phyloP scores from a whole-genome alignment of 2,797 vertebrate species.

The Pogoniulus pusillus region DNA sequence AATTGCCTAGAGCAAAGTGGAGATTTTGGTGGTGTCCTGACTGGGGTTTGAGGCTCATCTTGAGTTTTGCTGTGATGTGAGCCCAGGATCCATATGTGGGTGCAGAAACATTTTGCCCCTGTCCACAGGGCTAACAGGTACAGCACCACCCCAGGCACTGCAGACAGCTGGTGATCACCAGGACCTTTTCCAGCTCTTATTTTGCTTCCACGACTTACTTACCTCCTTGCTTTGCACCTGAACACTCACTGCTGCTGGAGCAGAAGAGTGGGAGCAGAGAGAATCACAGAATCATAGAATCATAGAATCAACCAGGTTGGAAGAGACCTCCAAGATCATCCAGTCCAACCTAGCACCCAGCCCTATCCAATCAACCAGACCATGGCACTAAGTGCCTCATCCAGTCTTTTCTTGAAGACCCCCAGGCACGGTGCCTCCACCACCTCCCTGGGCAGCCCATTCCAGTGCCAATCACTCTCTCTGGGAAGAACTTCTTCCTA shows the following conservation, averaged over 20 bases:
- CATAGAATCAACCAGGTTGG: too few relatives aligned
- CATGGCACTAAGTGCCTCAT: too few relatives aligned
- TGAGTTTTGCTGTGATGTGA: not conserved
- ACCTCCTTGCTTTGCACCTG: not conserved
- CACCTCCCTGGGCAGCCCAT: too few relatives aligned
- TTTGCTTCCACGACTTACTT: not conserved
- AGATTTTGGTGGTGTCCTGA: not conserved
- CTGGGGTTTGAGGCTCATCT: not conserved
- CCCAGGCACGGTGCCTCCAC: too few relatives aligned
- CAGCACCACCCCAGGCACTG: not conserved
- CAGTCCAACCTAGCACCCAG: too few relatives aligned
- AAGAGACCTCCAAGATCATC: too few relatives aligned
- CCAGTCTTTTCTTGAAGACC: too few relatives aligned
- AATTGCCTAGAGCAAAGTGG: rapidly evolving
- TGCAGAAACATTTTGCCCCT: not conserved
- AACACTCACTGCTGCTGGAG: not conserved
- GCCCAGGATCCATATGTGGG: rapidly evolving
- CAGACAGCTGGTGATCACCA: not conserved
- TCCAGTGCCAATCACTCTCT: too few relatives aligned
- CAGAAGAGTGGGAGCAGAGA: too few relatives aligned
- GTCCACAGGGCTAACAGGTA: rapidly evolving
- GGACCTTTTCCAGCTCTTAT: not conserved
- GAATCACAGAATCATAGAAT: too few relatives aligned
- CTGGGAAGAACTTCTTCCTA: too few relatives aligned
- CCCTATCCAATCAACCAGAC: too few relatives aligned